Evolutionary conservation across 1,140 invertebrate genomes (phyloP).

Genomic region (Argopecten irradians): DNA sequence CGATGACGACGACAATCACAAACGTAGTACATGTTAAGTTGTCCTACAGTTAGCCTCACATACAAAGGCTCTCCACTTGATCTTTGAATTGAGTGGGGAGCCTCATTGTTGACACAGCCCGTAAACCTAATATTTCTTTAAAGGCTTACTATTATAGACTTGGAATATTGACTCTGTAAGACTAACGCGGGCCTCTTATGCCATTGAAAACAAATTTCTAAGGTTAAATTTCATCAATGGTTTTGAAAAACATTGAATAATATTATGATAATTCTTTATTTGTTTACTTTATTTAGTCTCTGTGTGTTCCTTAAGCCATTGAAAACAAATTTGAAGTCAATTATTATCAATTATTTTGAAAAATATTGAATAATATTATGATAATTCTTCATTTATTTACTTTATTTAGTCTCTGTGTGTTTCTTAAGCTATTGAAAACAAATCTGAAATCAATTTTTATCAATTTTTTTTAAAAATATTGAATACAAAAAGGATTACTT

Average conservation of each 20-base stretch:
- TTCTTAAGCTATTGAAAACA: too few species aligned
- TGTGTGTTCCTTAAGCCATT: background rate
- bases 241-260: slow-evolving; percentile 7
- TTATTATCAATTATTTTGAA: background rate
- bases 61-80: background rate
- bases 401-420: too few species aligned
- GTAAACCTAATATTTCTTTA: background rate
- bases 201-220: slow-evolving; percentile 9
- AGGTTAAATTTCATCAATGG: background rate
- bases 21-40: background rate
- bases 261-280: slow-evolving; percentile 19
- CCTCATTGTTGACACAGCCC: background rate
- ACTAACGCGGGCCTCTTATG: background rate
- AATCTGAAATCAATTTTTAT: too few species aligned
- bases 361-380: too few species aligned
- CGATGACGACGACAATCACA: background rate
- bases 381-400: too few species aligned
- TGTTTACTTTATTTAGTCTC: background rate
- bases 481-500: too few species aligned
- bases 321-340: background rate
- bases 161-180: background rate
- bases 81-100: background rate
- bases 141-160: background rate
- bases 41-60: background rate
- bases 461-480: too few species aligned